phyloP scores from a whole-genome alignment of 1,140 invertebrate species.

The Lucilia cuprina region DNA sequence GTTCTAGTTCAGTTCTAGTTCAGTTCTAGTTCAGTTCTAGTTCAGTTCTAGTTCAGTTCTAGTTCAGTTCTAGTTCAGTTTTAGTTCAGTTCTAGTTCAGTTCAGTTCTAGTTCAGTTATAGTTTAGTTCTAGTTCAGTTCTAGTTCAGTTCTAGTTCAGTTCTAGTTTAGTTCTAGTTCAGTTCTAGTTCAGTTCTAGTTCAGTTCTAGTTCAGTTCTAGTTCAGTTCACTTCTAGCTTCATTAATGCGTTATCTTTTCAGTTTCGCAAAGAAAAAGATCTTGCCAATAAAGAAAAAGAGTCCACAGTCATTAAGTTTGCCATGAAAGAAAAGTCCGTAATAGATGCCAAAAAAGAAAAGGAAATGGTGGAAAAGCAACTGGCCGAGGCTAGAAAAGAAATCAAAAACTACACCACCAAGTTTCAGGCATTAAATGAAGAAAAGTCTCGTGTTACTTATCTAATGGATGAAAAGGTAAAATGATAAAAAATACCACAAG shows the following conservation, averaged over 20 bases:
- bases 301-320: conserved; percentile 84
- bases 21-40: no score
- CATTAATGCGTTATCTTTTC: not conserved
- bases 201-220: no score
- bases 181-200: no score
- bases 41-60: no score
- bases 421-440: conserved; percentile 69
- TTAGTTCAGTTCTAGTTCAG: no score
- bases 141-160: no score
- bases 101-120: no score
- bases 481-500: not conserved
- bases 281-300: conserved; percentile 77
- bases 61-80: no score
- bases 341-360: conserved; percentile 70
- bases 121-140: no score
- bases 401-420: conserved; percentile 72
- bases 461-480: conserved; percentile 73
- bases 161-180: no score
- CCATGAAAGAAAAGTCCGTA: conserved; percentile 80
- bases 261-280: conserved; percentile 60
- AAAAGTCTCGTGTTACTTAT: conserved; percentile 71
- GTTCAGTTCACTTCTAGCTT: no score
- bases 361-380: conserved; percentile 71
- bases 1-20: no score
- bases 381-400: conserved; percentile 73